Conservation (phyloP, 2,797 vertebrate species). For the Pangasius krempfi region DNA sequence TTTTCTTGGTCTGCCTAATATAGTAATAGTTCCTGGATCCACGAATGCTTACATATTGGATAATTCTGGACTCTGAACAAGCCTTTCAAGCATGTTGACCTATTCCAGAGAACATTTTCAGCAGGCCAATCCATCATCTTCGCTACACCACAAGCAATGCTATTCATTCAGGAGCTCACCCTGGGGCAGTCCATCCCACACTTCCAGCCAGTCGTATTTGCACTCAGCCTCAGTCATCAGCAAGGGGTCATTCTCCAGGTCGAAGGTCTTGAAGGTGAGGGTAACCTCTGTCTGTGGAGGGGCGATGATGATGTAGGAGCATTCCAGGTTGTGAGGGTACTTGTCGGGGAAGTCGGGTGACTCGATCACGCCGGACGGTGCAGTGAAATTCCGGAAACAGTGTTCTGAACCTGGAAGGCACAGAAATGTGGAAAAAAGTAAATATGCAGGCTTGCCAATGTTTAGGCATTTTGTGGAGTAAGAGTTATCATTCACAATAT, state of each 20-base stretch:
- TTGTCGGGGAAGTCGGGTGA: slow-evolving; percentile 88
- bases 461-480: not conserved
- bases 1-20: not conserved
- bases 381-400: slow-evolving; percentile 87
- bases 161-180: slow-evolving; percentile 73
- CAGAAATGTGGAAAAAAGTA: not conserved
- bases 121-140: not conserved
- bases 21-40: not conserved
- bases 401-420: slow-evolving; percentile 87
- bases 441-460: not conserved
- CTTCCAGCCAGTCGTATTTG: slow-evolving; percentile 98
- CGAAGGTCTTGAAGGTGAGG: slow-evolving; percentile 92
- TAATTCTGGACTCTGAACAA: not conserved
- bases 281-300: slow-evolving; percentile 91
- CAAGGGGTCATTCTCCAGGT: slow-evolving; percentile 95
- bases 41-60: not conserved
- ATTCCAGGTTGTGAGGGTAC: slow-evolving; percentile 88
- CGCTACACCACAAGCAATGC: not conserved
- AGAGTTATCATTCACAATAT: not conserved
- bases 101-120: not conserved
- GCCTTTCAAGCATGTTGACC: not conserved
- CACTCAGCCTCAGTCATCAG: slow-evolving; percentile 91
- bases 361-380: slow-evolving; percentile 81
- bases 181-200: slow-evolving; percentile 96
- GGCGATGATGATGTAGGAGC: slow-evolving; percentile 84